Conservation (phyloP, 2,113 vertebrate genomes). For the Lepidothrix coronata region DNA sequence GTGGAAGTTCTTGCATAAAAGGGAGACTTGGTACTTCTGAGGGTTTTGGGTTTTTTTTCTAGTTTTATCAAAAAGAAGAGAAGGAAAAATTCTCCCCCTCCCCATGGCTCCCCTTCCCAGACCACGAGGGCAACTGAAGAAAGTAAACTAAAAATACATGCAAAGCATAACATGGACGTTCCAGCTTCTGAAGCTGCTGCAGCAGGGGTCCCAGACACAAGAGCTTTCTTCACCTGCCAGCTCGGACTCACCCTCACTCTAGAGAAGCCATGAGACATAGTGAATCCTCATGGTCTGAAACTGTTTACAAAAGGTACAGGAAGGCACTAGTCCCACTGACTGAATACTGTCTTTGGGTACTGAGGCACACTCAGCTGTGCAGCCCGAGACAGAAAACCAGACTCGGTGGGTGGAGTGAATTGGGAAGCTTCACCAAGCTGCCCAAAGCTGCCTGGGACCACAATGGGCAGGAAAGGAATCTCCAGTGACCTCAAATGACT, state of each 20-base stretch:
- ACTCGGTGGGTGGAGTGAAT: neutral
- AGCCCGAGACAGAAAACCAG: neutral
- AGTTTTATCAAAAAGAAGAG: neutral
- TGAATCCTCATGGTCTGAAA: neutral
- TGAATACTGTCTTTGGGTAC: neutral
- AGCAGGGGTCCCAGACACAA: neutral
- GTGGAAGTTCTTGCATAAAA: neutral
- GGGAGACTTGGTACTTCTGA: neutral
- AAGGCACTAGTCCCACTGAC: conserved; percentile 11
- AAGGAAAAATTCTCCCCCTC: neutral
- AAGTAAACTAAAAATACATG: neutral
- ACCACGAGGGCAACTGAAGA: neutral
- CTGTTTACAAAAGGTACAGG: conserved; percentile 27
- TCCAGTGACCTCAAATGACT: neutral
- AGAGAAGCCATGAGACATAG: conserved; percentile 46
- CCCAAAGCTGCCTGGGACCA: neutral
- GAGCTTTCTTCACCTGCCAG: neutral
- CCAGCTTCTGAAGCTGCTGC: neutral
- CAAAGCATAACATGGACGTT: neutral
- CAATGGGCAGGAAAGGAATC: neutral
- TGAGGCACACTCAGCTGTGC: neutral
- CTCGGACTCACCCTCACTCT: conserved; percentile 40
- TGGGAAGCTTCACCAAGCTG: neutral
- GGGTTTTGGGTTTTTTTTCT: neutral
- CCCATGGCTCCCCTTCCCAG: neutral